phyloP scores from a whole-genome alignment of 2,888 invertebrate species.

The Celastrina argiolus region DNA sequence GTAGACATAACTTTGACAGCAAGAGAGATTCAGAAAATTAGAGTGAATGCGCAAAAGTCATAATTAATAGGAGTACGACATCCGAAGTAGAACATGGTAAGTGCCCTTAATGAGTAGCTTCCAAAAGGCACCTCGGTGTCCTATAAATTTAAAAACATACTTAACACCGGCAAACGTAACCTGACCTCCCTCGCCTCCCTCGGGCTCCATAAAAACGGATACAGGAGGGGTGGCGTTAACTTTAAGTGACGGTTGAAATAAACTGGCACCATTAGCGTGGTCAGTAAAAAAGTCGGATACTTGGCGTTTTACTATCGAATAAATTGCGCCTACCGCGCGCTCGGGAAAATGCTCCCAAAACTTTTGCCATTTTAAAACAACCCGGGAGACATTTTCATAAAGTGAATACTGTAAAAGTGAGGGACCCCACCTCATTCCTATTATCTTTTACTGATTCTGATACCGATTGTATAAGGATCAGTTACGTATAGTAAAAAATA shows the following conservation, averaged over 20 bases:
- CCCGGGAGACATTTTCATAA: conserved; percentile 6
- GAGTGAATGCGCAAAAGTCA: background rate
- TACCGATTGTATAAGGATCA: no score
- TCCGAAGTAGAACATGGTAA: conserved; percentile 2
- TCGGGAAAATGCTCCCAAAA: background rate
- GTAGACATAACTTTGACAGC: background rate
- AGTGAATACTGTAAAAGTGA: background rate
- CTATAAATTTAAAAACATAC: conserved; percentile 26
- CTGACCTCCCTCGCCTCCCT: conserved; percentile 13
- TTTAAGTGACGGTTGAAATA: conserved; percentile 20
- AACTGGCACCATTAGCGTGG: conserved; percentile 21
- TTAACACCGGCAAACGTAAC: conserved; percentile 12
- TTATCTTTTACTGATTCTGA: background rate
- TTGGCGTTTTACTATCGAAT: conserved; percentile 21
- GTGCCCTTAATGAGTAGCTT: conserved; percentile 9
- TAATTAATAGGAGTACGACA: background rate
- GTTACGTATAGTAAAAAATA: no score
- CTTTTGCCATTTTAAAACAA: conserved; percentile 8
- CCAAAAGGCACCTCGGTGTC: conserved; percentile 14
- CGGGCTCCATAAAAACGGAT: conserved; percentile 16
- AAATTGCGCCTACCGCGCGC: conserved; percentile 14
- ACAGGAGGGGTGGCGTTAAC: conserved; percentile 19
- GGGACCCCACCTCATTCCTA: background rate
- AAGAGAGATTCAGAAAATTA: background rate
- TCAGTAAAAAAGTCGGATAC: conserved; percentile 22